Percentiles rank a stretch among this genome's conserved stretches.
Conservation (phyloP, 2,888 invertebrate species). For the Gastracanthus pulcherrimus region DNA sequence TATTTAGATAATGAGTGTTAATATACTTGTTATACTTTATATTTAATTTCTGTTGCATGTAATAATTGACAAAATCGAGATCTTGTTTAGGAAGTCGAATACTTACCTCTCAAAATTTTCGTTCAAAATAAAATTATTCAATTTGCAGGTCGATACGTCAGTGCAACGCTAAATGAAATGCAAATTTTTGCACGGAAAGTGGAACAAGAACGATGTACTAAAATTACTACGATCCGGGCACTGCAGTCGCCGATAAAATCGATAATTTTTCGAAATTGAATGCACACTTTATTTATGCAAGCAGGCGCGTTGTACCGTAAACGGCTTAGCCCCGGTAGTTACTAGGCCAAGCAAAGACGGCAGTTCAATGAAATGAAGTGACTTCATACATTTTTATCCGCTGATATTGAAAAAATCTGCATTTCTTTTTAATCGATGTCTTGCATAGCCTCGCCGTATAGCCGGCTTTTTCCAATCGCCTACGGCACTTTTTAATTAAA, state of each 20-base stretch:
- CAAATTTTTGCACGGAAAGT: neutral
- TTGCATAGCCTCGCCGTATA: neutral
- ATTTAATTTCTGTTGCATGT: too few relatives aligned
- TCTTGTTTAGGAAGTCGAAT: too few relatives aligned
- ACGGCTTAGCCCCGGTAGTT: neutral
- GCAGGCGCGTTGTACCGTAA: neutral
- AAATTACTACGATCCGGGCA: too few relatives aligned
- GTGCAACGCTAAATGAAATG: neutral
- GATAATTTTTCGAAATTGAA: neutral
- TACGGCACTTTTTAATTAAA: constrained; percentile 19
- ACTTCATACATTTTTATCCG: constrained; percentile 51
- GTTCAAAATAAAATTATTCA: neutral
- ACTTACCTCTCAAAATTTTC: neutral
- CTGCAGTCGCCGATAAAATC: neutral
- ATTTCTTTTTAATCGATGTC: constrained; percentile 49
- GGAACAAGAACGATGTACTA: neutral
- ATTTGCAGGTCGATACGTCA: neutral
- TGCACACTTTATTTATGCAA: neutral
- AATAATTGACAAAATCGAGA: too few relatives aligned
- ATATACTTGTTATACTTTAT: too few relatives aligned
- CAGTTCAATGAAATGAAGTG: neutral
- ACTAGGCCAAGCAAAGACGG: neutral
- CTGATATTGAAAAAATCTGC: constrained; percentile 56
- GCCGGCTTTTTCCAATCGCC: neutral
- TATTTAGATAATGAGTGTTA: too few relatives aligned